phyloP scores from a whole-genome alignment of 2,888 invertebrate species.

The Polia nebulosa region DNA sequence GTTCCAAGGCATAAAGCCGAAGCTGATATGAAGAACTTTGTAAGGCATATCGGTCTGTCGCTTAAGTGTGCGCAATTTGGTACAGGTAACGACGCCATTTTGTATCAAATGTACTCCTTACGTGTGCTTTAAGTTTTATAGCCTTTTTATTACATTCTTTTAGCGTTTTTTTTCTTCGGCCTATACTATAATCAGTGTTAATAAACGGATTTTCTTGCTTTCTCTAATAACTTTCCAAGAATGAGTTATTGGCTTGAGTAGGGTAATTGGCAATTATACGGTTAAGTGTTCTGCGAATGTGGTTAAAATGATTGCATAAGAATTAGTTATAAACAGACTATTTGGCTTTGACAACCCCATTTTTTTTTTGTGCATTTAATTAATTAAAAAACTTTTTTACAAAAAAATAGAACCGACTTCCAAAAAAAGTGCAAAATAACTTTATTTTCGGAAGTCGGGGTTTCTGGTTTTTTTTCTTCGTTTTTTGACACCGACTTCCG shows the following conservation, averaged over 20 bases:
- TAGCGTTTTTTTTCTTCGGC: conserved; percentile 59
- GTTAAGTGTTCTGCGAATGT: conserved; percentile 26
- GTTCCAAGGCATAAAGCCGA: conserved; percentile 47
- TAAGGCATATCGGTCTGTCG: conserved; percentile 57
- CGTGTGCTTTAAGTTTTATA: conserved; percentile 70
- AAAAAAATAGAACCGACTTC: too few species aligned
- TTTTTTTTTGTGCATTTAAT: too few species aligned
- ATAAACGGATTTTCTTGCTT: not conserved
- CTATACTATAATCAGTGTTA: conserved; percentile 69
- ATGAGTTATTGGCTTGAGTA: conserved; percentile 32
- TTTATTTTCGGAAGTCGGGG: too few species aligned
- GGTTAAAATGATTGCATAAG: conserved; percentile 21
- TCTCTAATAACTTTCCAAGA: conserved; percentile 55
- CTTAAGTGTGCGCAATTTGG: conserved; percentile 71
- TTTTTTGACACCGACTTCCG: too few species aligned
- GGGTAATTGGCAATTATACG: conserved; percentile 41
- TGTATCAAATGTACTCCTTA: conserved; percentile 69
- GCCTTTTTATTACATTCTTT: conserved; percentile 67
- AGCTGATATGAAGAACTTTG: conserved; percentile 58
- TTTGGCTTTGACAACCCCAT: not conserved
- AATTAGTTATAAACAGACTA: not conserved
- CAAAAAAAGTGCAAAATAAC: too few species aligned
- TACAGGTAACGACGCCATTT: conserved; percentile 74
- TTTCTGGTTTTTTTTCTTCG: too few species aligned
- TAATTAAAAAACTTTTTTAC: too few species aligned